Base-by-base conservation (phyloP, 2,113 vertebrate genomes). In the Mugil cephalus region DNA sequence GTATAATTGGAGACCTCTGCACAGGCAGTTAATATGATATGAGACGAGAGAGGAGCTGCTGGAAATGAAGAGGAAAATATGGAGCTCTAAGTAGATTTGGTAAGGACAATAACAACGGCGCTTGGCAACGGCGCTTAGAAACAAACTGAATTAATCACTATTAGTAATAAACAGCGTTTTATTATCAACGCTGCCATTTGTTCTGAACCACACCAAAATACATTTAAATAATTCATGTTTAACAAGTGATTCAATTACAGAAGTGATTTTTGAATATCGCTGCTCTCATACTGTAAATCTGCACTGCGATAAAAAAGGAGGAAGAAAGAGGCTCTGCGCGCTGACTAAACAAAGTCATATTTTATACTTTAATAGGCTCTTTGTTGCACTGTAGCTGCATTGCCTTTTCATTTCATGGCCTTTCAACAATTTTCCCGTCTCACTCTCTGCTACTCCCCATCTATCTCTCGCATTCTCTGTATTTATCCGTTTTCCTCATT, bases 401-500 rank as follows among this genome's bases (percentile, higher is more conserved):
- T 75, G 60, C 54, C 62, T 72, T 84, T 82, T 87, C 70, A 80
- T 86, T 84, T 80, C 70, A 77, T 56, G 68, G 79, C 76, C 74
- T 82, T 76, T 68, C 65, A 71, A 59, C 67, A 84, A 77, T 73
- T 45, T 53, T 36, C 18, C 43, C 46, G 48, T 72, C 75, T 79
- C 68, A 30, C 24, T 77, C 36, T 69, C 71, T n/a, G 50, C 79
- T 64, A 69, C 47, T 68, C 59, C 69, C 66, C 46, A 46, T 62
- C 74, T 10, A 43, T 78, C 40, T 64, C 46, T 54, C 24, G 40
- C 19, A 34, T 78, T 30, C 24, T 30, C 24, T 30, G 24, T 30
- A 30, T 30, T 72, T 43, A 36, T 64, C 50, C 8, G 2, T 19
- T 43, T n/a, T 45, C 19, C 35, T 65, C 58, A 13, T 53, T 39